A percentile compares a stretch with the other conserved stretches of the same genome.
Conservation (phyloP, 2,797 vertebrate species). For the Enteromius mattozi region DNA sequence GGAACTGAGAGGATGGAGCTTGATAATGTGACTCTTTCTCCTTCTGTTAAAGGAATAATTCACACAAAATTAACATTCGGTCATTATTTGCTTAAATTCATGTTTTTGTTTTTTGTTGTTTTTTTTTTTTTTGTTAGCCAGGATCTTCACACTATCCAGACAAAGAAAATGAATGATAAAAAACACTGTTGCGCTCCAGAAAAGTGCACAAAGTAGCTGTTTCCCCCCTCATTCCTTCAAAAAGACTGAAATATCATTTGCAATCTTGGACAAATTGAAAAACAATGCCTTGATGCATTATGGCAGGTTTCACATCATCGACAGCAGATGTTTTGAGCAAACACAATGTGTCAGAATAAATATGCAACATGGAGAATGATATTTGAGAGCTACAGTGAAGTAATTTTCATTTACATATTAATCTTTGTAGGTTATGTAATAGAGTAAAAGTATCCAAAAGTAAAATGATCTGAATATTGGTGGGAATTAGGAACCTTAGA, state of each 20-base stretch:
- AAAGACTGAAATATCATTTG: not conserved
- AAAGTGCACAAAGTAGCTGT: not conserved
- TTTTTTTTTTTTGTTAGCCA: not conserved
- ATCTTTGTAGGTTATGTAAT: not conserved
- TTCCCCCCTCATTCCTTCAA: not conserved
- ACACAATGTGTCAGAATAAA: not conserved
- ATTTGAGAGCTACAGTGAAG: not conserved
- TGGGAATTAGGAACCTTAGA: not conserved
- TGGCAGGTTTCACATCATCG: not conserved
- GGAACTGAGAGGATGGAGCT: constrained; percentile 71
- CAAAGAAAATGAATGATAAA: not conserved
- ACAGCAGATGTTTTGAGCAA: not conserved
- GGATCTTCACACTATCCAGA: not conserved
- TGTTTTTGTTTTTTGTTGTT: constrained; percentile 61
- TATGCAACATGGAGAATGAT: not conserved
- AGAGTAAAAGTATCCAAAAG: not conserved
- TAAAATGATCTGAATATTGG: not conserved
- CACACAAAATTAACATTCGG: not conserved
- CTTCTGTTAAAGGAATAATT: constrained; percentile 27
- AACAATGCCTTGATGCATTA: not conserved
- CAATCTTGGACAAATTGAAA: not conserved
- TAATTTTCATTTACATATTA: not conserved
- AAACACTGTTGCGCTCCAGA: not conserved
- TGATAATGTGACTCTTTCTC: constrained; percentile 73
- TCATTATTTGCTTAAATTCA: not conserved